These are phyloP conservation scores for Eupithecia centaureata DNA, from an alignment of 2,888 invertebrate species.

Conservation along the genomic window DNA sequence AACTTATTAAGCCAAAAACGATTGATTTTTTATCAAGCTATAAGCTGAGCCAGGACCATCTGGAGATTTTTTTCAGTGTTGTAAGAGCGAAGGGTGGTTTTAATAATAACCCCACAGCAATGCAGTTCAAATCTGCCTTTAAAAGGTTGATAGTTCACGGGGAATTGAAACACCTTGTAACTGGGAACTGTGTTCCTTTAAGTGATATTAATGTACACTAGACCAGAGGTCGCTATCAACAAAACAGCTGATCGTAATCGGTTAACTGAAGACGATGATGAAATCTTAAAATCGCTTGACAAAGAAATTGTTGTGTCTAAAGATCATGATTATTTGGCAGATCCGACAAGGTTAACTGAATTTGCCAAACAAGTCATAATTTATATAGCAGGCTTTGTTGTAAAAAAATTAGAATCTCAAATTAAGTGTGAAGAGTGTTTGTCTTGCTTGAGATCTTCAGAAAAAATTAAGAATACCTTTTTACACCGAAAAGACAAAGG, in stretches of 20 bases:
- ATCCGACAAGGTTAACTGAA: background rate
- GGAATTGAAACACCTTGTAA: background rate
- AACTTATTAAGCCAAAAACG: no score
- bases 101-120: no score
- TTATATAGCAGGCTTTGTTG: background rate
- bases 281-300: no score
- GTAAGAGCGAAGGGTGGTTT: no score
- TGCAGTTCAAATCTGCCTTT: background rate
- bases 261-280: no score
- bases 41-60: background rate
- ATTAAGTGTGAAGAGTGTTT: background rate
- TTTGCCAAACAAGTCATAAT: background rate
- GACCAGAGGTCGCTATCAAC: background rate
- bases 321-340: background rate
- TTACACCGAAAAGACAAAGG: background rate
- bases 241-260: background rate
- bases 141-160: background rate
- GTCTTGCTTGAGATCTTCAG: no score
- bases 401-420: background rate
- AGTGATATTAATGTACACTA: background rate
- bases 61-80: background rate
- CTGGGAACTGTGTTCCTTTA: background rate
- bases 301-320: background rate
- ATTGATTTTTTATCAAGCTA: background rate
- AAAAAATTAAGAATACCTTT: background rate